Evolutionary conservation across 2,888 invertebrate species (phyloP), one percentile per base, ranked within the genome.

Genomic region (Imbricaverruca yamaguchii): DNA sequence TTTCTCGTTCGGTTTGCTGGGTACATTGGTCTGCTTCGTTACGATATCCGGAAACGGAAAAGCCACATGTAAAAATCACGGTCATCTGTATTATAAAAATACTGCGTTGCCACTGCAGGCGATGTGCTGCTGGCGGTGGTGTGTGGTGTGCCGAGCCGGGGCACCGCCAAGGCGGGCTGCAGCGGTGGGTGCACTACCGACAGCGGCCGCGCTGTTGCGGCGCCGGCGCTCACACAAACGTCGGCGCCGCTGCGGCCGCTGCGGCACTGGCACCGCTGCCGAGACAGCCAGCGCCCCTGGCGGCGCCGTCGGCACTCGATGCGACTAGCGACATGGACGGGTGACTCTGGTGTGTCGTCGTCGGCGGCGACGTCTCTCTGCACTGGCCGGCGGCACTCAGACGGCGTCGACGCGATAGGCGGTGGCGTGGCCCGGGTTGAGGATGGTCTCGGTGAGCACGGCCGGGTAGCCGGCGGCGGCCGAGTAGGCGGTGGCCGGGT

Each of bases 331-430:
- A 55, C 74, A 74, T 74, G 74, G 55, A 74, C 74, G 74, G 21
- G 9, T 8, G 11, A 59, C 59, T 15, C 59, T 59, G 12, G 39
- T 39, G 4, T 39, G 39, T 39, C n/a, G n/a, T n/a, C n/a, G n/a
- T n/a, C 4, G 39, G 39, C 39, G 39, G 39, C 39, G 39, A 39
- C 39, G 39, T 39, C 39, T 39, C 39, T 39, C 59, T 59, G 12
- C 59, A 15, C 6, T 55, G 13, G 15, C 94, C 90, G 86, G 95
- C 95, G 83, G 91, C 90, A 80, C 89, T 88, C 87, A 94, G 92
- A 67, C 78, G 59, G 59, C 74, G 21, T 80, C 10, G 56, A 82
- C 80, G 4, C 81, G 69, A 59, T 82, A 80, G 77, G 84, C 81
- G 69, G 74, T 84, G 21, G 86, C 84, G 67, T 84, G 85, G 80